Evolutionary conservation across 2,113 vertebrate genomes (phyloP).

Genomic region (Phoenicopterus ruber): DNA sequence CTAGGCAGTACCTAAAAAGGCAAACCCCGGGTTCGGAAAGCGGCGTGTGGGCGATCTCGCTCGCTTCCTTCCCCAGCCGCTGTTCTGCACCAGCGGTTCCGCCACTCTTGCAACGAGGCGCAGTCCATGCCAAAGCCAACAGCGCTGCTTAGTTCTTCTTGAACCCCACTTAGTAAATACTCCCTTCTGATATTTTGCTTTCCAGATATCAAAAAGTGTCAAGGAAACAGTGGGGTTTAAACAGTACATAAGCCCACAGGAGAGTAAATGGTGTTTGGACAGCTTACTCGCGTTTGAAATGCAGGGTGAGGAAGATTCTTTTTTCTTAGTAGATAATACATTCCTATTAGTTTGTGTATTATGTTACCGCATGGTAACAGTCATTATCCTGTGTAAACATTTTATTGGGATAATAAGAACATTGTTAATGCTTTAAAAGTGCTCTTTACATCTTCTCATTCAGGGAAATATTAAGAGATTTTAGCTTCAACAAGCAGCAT

Average conservation of each 20-base stretch:
- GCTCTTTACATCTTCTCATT: background rate
- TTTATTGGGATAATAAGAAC: background rate
- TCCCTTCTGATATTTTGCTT: background rate
- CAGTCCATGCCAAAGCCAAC: background rate
- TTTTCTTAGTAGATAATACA: background rate
- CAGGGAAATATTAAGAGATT: background rate
- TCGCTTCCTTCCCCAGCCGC: background rate
- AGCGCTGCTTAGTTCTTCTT: background rate
- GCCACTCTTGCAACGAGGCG: fast-evolving
- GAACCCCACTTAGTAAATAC: background rate
- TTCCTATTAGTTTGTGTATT: background rate
- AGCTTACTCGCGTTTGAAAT: background rate
- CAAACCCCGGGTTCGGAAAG: background rate
- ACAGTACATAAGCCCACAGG: background rate
- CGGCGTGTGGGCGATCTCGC: background rate
- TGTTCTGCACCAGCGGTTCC: background rate
- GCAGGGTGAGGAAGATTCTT: background rate
- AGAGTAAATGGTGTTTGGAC: background rate
- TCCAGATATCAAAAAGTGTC: background rate
- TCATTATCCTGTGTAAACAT: background rate
- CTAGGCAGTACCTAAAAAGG: background rate
- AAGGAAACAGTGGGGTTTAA: background rate
- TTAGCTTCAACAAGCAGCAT: conserved; percentile 33
- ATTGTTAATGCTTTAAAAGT: background rate
- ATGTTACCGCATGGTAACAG: background rate